Percentiles rank a stretch among this genome's conserved stretches.
Evolutionary conservation across 2,797 vertebrate genomes (phyloP).

Genomic region (Picus viridis): DNA sequence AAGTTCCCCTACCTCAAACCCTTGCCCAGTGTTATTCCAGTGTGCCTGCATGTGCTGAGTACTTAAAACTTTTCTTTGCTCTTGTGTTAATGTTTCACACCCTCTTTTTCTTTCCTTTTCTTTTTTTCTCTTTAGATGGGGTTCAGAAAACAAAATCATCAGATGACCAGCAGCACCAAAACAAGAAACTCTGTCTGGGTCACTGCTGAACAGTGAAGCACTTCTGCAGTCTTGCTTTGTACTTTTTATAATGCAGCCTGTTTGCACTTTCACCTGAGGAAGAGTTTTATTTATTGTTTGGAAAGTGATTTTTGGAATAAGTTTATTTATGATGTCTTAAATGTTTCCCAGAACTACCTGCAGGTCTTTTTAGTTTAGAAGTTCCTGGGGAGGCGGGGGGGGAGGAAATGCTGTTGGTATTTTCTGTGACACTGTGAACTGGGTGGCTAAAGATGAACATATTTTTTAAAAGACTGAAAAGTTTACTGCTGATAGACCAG

Average conservation of each 20-base stretch:
- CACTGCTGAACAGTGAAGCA: conserved; percentile 47
- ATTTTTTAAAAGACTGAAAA: background rate
- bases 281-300: conserved; percentile 66
- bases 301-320: conserved; percentile 57
- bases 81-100: background rate
- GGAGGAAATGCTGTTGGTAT: conserved; percentile 49
- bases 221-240: conserved; percentile 8
- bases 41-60: background rate
- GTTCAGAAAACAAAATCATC: conserved; percentile 45
- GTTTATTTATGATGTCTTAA: conserved; percentile 67
- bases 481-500: background rate
- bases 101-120: background rate
- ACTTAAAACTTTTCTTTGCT: background rate
- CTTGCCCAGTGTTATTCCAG: background rate
- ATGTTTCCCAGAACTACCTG: conserved; percentile 38
- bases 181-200: conserved; percentile 77
- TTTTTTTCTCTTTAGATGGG: conserved; percentile 62
- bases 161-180: conserved; percentile 69
- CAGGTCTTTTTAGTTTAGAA: conserved; percentile 39
- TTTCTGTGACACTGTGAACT: conserved; percentile 38
- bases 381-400: background rate
- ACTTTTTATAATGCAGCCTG: conserved; percentile 63
- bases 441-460: conserved; percentile 9
- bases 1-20: background rate
- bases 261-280: conserved; percentile 61